Base-by-base conservation (phyloP, 2,113 vertebrate genomes). In the Microtus oregoni region DNA sequence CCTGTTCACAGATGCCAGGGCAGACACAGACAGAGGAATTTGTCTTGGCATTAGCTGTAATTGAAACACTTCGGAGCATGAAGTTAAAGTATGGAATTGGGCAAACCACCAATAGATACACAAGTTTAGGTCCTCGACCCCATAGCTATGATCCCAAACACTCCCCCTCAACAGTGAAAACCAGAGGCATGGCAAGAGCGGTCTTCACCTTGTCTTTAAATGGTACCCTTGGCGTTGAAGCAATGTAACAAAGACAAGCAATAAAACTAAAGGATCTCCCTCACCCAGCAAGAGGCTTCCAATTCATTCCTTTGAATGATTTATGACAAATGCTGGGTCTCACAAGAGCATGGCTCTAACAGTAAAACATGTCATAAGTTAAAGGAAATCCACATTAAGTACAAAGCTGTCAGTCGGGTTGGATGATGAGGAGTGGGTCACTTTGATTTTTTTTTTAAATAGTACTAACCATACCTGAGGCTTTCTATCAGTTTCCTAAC, bases 271-370 rank as follows among this genome's bases (percentile, higher is more conserved):
- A 96, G 72, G 82, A 86, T 92, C 93, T 90, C 88, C 90, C 90
- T 89, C 77, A 87, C 30, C 28, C 82, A 91, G 68, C 75, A 86
- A 96, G 61, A 95, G 86, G 47, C 92, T 65, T 96, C 91, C 67
- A 78, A 75, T 96, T 97, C 96, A 94, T 92, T 94, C 91, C 94
- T 96, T 96, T 79, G 67, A 77, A 61, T 97, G 83, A 97, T 96
- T 96, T 95, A 97, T 94, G 88, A 61, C 50, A 93, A 96, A 83
- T 91, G n/a, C 68, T 87, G 85, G 78, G 92, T 92, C 72, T 96
- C 90, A 97, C 35, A 95, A 96, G 55, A 96, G 63, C 55, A 28
- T 85, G 91, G 75, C 86, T 96, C 79, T 92, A 61, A 93, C 85
- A 90, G 52, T 85, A 94, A 97, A 95, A 75, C 75, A 63, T 15